Evolutionary conservation across 2,113 vertebrate genomes (phyloP).

Genomic region (Epinephelus moara): DNA sequence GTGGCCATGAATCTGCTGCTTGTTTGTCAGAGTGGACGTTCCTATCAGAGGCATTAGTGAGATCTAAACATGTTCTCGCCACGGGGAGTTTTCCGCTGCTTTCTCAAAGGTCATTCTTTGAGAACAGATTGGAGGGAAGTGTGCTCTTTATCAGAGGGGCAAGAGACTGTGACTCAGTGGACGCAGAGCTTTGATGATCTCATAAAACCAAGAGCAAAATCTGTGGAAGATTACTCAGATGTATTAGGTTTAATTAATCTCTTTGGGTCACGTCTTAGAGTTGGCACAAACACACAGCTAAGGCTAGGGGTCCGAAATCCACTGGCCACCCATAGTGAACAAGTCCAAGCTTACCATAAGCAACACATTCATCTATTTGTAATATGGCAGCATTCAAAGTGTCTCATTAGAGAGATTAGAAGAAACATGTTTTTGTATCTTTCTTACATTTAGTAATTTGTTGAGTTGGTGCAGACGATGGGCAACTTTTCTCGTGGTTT

Average conservation of each 20-base stretch:
- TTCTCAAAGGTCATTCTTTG: slow-evolving; percentile 75
- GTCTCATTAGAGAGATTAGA: background rate
- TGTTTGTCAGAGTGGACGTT: slow-evolving; percentile 59
- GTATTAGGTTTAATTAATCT: slow-evolving; percentile 68
- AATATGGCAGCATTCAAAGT: background rate
- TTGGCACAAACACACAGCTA: slow-evolving; percentile 33
- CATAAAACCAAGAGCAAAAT: slow-evolving; percentile 73
- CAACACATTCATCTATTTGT: slow-evolving; percentile 16
- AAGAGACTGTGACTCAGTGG: slow-evolving; percentile 72
- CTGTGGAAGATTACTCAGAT: slow-evolving; percentile 60
- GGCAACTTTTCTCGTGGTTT: background rate
- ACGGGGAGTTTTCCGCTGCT: slow-evolving; percentile 60
- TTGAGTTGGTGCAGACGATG: background rate
- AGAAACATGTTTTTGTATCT: background rate
- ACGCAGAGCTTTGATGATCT: slow-evolving; percentile 70
- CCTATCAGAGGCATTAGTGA: slow-evolving; percentile 60
- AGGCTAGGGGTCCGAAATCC: slow-evolving; percentile 11
- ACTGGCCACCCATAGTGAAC: slow-evolving; percentile 11
- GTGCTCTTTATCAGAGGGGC: slow-evolving; percentile 73
- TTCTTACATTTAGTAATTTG: background rate
- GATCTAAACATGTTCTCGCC: slow-evolving; percentile 66
- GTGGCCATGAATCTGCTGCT: slow-evolving; percentile 41
- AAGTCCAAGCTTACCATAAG: background rate
- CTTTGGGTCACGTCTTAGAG: slow-evolving; percentile 56
- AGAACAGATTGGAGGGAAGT: slow-evolving; percentile 72